Conservation (phyloP, 2,797 vertebrate genomes). For the Antrozous pallidus region DNA sequence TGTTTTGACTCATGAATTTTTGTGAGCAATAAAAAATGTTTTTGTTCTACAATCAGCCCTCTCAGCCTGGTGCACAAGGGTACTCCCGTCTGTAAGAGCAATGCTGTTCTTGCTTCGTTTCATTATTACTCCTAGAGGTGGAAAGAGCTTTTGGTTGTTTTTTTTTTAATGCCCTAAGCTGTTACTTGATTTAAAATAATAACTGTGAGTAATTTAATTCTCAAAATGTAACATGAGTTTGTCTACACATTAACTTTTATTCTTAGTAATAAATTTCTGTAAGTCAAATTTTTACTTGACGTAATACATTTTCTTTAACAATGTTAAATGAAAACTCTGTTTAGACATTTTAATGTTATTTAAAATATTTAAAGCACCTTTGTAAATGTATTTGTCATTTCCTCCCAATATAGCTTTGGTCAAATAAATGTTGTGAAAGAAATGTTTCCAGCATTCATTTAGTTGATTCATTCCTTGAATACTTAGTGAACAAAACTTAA, state of each 20-base stretch:
- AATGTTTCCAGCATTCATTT: conserved; percentile 24
- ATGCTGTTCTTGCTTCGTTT: neutral
- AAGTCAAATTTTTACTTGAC: conserved; percentile 16
- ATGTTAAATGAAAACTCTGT: conserved; percentile 23
- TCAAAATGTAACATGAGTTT: neutral
- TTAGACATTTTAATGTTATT: conserved; percentile 39
- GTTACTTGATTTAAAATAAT: conserved; percentile 36
- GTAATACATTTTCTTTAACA: conserved; percentile 42
- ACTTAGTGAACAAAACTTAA: neutral
- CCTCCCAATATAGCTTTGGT: conserved; percentile 3
- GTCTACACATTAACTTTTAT: conserved; percentile 36
- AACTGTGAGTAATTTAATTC: conserved; percentile 14
- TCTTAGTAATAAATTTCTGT: conserved; percentile 43
- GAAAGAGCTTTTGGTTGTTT: neutral
- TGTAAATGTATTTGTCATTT: conserved; percentile 30
- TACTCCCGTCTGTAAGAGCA: neutral
- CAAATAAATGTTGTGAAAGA: conserved; percentile 29
- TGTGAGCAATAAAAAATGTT: neutral
- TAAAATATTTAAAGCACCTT: conserved; percentile 46
- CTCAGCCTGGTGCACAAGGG: neutral
- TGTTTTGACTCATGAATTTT: neutral
- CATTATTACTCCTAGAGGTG: neutral
- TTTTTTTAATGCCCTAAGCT: conserved; percentile 30
- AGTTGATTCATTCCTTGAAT: neutral
- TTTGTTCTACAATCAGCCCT: neutral